Evolutionary conservation across 2,113 vertebrate genomes (phyloP), one percentile per base, ranked within the genome.

Genomic region (Etheostoma spectabile): DNA sequence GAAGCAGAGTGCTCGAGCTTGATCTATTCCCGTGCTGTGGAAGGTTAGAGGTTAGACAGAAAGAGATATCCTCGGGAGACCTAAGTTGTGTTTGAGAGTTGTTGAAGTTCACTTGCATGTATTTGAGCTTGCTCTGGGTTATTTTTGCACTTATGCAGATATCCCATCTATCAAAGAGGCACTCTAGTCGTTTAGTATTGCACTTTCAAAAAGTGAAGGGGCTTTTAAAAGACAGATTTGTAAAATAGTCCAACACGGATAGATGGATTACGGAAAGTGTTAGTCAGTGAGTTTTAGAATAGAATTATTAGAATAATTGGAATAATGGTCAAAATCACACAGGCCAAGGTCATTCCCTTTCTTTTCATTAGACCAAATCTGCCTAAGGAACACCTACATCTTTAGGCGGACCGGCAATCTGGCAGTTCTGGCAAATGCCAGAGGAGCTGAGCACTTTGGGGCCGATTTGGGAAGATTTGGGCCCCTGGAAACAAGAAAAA

Each of bases 11-110:
- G 77, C 51, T 46, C 4, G 8, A 33, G 45, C 38, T 51, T 21
- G 48, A 62, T 71, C 35, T 45, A 6, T 73, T 63, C 72, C 52
- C 61, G 61, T 22, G 3, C 52, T 55, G 22, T 16, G 22, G 55
- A 55, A 68, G 63, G 74, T 79, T n/a, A 52, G 57, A 77, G 62
- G 69, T 73, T n/a, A 75, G 33, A 55, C 11, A 38, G 38, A 15
- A 60, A 67, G 2, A 3, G 19, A 61, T 24, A 63, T 15, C 42
- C 52, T 59, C 33, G 21, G 51, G 15, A 75, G 13, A 14, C 14
- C 27, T 13, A 16, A 64, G 63, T 74, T 83, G 45, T 52, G 57
- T 60, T 81, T 33, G 35, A 59, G 67, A 61, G 15, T 21, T 56
- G 74, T 14, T 69, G 1, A 75, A 62, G 70, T 69, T 81, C 30